Evolutionary conservation across 1,140 invertebrate species (phyloP).

Genomic region (Campoletis sonorensis): DNA sequence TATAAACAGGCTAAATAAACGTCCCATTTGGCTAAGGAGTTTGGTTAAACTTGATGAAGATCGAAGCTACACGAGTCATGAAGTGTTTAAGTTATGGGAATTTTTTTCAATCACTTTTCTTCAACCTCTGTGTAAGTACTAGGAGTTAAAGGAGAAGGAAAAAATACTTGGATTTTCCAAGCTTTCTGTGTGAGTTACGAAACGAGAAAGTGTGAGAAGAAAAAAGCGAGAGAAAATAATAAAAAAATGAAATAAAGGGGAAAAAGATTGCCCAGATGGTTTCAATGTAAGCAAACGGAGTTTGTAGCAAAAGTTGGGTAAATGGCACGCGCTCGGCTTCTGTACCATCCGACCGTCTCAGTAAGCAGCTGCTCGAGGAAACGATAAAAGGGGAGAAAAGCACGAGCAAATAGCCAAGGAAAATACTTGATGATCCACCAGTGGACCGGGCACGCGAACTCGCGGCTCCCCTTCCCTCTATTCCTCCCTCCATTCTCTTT

Average conservation of each 20-base stretch:
- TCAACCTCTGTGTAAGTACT: too few relatives aligned
- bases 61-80: too few relatives aligned
- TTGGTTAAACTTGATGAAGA: too few relatives aligned
- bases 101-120: too few relatives aligned
- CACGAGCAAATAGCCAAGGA: conserved; percentile 10
- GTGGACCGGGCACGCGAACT: conserved; percentile 10
- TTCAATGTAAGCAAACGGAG: conserved; percentile 44
- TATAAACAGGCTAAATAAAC: too few relatives aligned
- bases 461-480: not conserved
- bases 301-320: conserved; percentile 45
- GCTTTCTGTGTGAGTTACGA: not conserved
- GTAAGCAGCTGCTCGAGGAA: not conserved
- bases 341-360: not conserved
- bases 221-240: not conserved
- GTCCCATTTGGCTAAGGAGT: too few relatives aligned
- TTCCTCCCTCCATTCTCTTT: not conserved
- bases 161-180: not conserved
- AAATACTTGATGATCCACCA: conserved; percentile 20
- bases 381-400: conserved; percentile 11
- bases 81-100: too few relatives aligned
- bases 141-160: not conserved
- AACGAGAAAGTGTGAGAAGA: not conserved
- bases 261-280: conserved; percentile 42
- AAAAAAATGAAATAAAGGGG: conserved; percentile 20
- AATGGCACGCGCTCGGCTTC: conserved; percentile 30